These are phyloP conservation scores for Andinoacara biseriatus DNA, from an alignment of 2,113 vertebrate species.

Conservation along the genomic window DNA sequence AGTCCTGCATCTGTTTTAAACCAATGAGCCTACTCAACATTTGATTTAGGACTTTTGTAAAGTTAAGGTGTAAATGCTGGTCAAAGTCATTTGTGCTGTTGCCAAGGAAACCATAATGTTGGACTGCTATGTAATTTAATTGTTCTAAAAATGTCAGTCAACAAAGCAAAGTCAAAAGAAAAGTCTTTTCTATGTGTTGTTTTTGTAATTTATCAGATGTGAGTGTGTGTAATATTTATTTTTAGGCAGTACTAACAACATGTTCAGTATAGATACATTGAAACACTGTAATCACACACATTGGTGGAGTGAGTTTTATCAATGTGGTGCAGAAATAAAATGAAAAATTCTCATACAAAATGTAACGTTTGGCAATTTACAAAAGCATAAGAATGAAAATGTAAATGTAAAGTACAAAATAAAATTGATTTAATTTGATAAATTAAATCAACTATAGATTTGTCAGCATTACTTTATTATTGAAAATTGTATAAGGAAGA, in stretches of 20 bases:
- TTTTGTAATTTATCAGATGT: neutral
- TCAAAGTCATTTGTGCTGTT: constrained; percentile 39
- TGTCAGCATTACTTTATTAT: neutral
- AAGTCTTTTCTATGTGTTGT: neutral
- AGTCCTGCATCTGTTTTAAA: neutral
- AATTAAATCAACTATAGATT: too few species aligned
- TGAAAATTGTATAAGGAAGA: neutral
- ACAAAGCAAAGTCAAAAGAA: neutral
- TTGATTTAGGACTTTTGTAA: neutral
- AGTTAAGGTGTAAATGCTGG: constrained; percentile 12
- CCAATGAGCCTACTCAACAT: neutral
- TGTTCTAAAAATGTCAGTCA: constrained; percentile 30
- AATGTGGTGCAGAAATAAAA: neutral
- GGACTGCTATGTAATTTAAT: constrained; percentile 17
- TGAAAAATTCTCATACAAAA: neutral
- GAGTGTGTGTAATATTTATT: neutral
- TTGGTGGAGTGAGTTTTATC: neutral
- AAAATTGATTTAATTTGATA: too few species aligned
- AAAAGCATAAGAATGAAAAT: neutral
- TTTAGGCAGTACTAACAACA: neutral
- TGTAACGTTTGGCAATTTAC: neutral
- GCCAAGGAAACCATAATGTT: constrained; percentile 52
- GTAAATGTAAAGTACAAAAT: too few species aligned
- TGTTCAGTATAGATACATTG: neutral
- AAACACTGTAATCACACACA: neutral